Base-by-base conservation (phyloP, 2,888 invertebrate genomes). In the Himalopsyche kuldschensis region DNA sequence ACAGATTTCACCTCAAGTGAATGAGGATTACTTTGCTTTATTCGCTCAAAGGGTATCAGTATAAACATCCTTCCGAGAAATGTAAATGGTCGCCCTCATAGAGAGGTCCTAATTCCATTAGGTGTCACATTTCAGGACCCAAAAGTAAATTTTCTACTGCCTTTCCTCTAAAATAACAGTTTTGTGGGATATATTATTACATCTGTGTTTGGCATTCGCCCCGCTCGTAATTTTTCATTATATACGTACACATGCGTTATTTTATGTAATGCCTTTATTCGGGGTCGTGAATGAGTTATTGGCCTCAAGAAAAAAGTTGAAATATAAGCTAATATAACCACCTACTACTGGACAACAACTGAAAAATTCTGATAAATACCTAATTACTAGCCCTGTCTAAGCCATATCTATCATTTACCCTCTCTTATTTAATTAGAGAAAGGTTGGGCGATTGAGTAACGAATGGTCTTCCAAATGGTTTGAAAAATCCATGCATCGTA, bases 21-120 rank as follows among this genome's bases (percentile, higher is more conserved):
- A 30, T 69, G 69, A 24, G 69, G 20, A 69, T 69, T 69, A 69
- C 69, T 69, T 69, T 69, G 69, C 24, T 69, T 69, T 69, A 69
- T 69, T 69, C 69, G 69, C 69, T 15, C 41, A 27, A 27, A 69
- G 69, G 30, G 69, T 69, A 69, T 55, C 69, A 27, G 69, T 69
- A 69, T 69, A 30, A 69, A 69, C 69, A 69, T 27, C 30, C 69
- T 69, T 69, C 69, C 69, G 27, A 69, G 69, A 69, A 69, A 69
- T 69, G 69, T 69, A 69, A 69, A 69, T 69, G 69, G 69, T 69
- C 69, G 30, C 69, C 69, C 69, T 69, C 27, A 69, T 27, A 27
- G 69, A 69, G 69, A 69, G 69, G 69, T 69, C 69, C 69, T 69
- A 69, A 69, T 69, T 69, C 69, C 69, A 69, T 69, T 69, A 69